Base-by-base conservation (phyloP, 1,140 invertebrate species). In the Drusus annulatus region DNA sequence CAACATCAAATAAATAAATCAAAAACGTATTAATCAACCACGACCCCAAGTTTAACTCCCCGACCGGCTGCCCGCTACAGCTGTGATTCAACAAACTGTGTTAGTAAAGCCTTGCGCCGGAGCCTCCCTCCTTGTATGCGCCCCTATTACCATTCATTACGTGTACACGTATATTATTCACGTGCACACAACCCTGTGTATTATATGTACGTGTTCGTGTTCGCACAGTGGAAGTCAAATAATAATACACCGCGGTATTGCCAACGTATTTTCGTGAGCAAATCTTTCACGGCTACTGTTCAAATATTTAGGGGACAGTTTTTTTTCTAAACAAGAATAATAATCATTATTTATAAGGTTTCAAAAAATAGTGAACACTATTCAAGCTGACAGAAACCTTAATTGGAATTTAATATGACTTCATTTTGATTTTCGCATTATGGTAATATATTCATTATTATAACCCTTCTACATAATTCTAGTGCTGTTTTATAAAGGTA, bases 91-190 rank as follows among this genome's bases (percentile, higher is more conserved):
- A 13, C 65, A 50, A 69, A 68, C 31, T 69, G 65, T 69, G 65
- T 69, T 69, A 69, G 65, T 69, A 69, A 69, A 50, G 45, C 17
- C 65, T 69, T 69, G 36, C 65, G 65, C 21, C n/a, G 31, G 15
- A 45, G 36, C 65, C 23, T 25, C 65, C 17, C n/a, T 31, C 25
- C 15, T 10, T 65, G 62, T 65, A 65, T 28, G 25, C 25, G 15
- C 62, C 21, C 23, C 15, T 28, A 28, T 60, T 19, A 19, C 10
- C 58, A 60, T 65, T 28, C 62, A 65, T n/a, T 21, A 15, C 23
- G 17, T 23, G 23, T 23, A 6, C 23, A 4, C 25, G 60, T 62
- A 62, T 23, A 54, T 28, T 62, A 62, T 15, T 31, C 13, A 31
- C 56, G 21, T 16, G 3, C n/a, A 58, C 23, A 65, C 62, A 65